Evolutionary conservation across 2,113 vertebrate species (phyloP).

Genomic region (Nycticebus coucang): DNA sequence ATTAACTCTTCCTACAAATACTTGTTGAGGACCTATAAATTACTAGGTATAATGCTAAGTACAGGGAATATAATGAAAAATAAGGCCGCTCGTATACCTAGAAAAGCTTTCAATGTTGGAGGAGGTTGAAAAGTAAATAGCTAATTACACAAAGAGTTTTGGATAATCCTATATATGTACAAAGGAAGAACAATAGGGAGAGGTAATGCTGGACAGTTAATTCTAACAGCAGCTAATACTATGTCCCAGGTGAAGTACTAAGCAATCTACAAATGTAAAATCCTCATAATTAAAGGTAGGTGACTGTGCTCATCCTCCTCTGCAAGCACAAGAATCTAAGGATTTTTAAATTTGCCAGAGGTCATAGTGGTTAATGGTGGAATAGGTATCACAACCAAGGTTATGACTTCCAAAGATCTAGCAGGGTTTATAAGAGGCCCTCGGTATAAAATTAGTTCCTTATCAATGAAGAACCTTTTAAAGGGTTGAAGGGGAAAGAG

Average conservation of each 20-base stretch:
- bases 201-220: background rate
- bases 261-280: background rate
- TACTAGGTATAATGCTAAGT: background rate
- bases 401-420: background rate
- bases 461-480: background rate
- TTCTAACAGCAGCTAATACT: background rate
- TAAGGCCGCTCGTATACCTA: background rate
- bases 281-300: background rate
- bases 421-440: background rate
- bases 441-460: background rate
- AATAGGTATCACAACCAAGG: background rate
- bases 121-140: background rate
- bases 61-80: background rate
- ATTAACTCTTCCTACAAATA: conserved; percentile 14
- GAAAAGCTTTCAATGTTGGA: background rate
- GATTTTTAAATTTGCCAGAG: conserved; percentile 8
- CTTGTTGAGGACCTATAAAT: conserved; percentile 7
- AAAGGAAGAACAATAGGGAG: background rate
- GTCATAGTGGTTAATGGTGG: background rate
- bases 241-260: background rate
- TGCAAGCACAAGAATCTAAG: background rate
- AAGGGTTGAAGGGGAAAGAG: background rate
- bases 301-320: background rate
- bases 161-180: background rate
- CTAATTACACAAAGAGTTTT: conserved; percentile 35